Conservation (phyloP, 2,888 invertebrate genomes). For the Hypomecis atomaria region DNA sequence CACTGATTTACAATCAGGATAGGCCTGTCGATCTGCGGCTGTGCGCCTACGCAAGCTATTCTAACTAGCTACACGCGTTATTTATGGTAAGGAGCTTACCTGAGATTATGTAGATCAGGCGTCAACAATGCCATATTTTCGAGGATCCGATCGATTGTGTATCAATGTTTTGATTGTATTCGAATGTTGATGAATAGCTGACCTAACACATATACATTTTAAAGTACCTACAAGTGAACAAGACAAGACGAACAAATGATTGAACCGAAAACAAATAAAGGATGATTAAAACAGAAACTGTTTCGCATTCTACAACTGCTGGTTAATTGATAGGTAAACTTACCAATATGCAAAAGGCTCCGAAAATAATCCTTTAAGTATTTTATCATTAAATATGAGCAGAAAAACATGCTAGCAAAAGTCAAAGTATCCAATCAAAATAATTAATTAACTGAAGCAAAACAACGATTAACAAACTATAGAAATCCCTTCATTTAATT, state of each 20-base stretch:
- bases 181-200: constrained; percentile 13
- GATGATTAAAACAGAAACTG: too few species aligned
- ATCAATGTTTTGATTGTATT: constrained; percentile 51
- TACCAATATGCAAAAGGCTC: background rate
- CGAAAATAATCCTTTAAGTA: too few species aligned
- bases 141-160: constrained; percentile 52
- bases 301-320: too few species aligned
- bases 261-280: too few species aligned
- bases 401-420: too few species aligned
- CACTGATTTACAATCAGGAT: constrained; percentile 83
- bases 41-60: constrained; percentile 79
- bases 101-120: constrained; percentile 79
- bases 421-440: background rate
- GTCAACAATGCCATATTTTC: constrained; percentile 77
- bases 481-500: constrained; percentile 18
- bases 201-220: too few species aligned
- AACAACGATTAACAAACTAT: background rate
- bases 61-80: constrained; percentile 82
- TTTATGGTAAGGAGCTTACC: constrained; percentile 84
- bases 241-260: too few species aligned
- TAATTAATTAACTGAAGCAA: background rate
- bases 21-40: constrained; percentile 76
- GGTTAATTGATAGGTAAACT: background rate
- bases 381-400: background rate
- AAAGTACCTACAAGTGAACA: too few species aligned